phyloP scores from a whole-genome alignment of 2,888 invertebrate genomes.

The Phoenoteleia sp. region DNA sequence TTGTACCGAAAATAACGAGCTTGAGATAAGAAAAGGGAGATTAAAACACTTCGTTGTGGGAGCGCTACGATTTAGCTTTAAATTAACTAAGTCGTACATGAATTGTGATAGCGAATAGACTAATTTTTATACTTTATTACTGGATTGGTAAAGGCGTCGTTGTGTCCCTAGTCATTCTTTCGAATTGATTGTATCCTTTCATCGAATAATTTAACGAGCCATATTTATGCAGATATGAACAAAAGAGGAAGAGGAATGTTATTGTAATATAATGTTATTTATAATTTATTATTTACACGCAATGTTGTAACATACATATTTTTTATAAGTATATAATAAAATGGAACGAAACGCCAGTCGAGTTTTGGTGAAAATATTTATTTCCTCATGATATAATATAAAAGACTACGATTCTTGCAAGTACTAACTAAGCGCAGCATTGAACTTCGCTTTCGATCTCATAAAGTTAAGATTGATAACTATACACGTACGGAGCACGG shows the following conservation, averaged over 20 bases:
- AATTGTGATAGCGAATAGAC: conserved; percentile 52
- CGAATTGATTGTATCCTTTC: conserved; percentile 32
- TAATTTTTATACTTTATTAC: conserved; percentile 50
- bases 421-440: conserved; percentile 72
- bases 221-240: conserved; percentile 22
- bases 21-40: neutral
- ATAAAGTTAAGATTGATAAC: conserved; percentile 53
- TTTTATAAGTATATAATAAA: conserved; percentile 86
- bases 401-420: conserved; percentile 76
- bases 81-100: conserved; percentile 25
- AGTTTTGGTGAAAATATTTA: conserved; percentile 78
- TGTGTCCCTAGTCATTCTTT: conserved; percentile 58
- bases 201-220: conserved; percentile 26
- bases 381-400: conserved; percentile 77
- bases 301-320: conserved; percentile 85
- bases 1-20: conserved; percentile 34
- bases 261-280: conserved; percentile 73
- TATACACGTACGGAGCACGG: conserved; percentile 46
- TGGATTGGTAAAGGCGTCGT: conserved; percentile 21
- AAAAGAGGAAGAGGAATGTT: conserved; percentile 45
- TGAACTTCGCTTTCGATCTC: conserved; percentile 53
- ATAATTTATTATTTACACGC: conserved; percentile 83
- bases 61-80: conserved; percentile 54
- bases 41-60: neutral
- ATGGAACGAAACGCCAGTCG: conserved; percentile 63